phyloP scores from a whole-genome alignment of 2,797 vertebrate species.

The Urophycis tenuis region DNA sequence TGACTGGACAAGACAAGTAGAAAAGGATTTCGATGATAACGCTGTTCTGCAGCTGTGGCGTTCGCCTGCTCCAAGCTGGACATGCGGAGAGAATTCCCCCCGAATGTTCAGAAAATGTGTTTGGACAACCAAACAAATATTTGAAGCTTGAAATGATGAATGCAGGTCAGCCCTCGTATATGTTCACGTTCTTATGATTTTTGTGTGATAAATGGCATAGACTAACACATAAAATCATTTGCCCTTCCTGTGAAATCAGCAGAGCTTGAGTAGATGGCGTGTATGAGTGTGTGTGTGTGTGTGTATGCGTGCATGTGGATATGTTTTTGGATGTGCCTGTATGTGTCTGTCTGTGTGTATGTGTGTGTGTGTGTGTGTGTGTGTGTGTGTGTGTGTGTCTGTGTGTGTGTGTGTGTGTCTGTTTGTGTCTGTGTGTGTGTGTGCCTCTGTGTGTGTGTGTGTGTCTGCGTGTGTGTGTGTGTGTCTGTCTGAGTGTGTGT shows the following conservation, averaged over 20 bases:
- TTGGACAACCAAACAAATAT: no score
- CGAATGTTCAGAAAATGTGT: no score
- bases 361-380: conserved; percentile 8
- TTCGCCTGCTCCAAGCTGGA: no score
- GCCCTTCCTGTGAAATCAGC: not conserved
- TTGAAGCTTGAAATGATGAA: no score
- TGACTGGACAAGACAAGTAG: no score
- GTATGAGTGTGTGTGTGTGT: conserved; percentile 3
- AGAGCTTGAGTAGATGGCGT: not conserved
- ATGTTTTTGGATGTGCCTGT: not conserved
- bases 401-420: conserved; percentile 8
- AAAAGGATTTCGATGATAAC: no score
- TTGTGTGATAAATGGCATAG: not conserved
- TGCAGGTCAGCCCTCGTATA: no score
- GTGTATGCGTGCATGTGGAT: not conserved
- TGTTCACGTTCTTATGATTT: no score
- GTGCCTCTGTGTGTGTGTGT: conserved; percentile 7
- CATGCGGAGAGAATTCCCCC: no score
- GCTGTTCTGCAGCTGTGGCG: no score
- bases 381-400: not conserved
- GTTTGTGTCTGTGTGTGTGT: conserved; percentile 9
- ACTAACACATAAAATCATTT: not conserved
- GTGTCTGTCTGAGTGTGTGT: conserved; percentile 3
- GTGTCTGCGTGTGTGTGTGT: conserved; percentile 8
- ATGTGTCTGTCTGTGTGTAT: conserved; percentile 2